A percentile compares a stretch with the other conserved stretches of the same genome.
These are phyloP conservation scores for Hemicordylus capensis DNA, from an alignment of 2,113 vertebrate species.

Conservation along the genomic window DNA sequence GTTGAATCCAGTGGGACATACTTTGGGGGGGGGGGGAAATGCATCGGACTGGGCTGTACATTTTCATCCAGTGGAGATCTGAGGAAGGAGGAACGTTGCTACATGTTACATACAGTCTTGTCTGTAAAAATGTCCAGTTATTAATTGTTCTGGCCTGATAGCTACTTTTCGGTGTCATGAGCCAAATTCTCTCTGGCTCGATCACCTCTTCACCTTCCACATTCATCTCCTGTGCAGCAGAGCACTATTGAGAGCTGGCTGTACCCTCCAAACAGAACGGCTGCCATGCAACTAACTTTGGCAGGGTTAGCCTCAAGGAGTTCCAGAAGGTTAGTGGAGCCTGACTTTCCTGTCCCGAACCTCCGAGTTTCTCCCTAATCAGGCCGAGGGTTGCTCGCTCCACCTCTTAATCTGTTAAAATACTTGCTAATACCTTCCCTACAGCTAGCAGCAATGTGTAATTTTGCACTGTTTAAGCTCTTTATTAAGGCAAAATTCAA, in stretches of 20 bases:
- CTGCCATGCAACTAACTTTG: slow-evolving; percentile 38
- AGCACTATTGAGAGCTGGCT: slow-evolving; percentile 55
- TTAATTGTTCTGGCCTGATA: slow-evolving; percentile 46
- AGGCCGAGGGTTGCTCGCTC: slow-evolving; percentile 51
- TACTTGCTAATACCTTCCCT: slow-evolving; percentile 52
- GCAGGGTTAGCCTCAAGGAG: slow-evolving; percentile 66
- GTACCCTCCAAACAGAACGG: slow-evolving; percentile 56
- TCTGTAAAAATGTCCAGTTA: slow-evolving; percentile 38
- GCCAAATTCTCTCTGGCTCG: slow-evolving; percentile 44
- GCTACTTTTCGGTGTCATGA: slow-evolving; percentile 55
- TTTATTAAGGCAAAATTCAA: slow-evolving; percentile 44
- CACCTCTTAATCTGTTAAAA: slow-evolving; percentile 52
- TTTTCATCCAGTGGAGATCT: no score
- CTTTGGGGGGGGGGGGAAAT: no score
- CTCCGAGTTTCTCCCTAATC: slow-evolving; percentile 48
- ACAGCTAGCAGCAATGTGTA: slow-evolving; percentile 43
- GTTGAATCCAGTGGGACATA: no score
- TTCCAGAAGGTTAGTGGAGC: slow-evolving; percentile 64
- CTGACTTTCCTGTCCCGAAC: slow-evolving; percentile 46
- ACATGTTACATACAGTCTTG: neutral
- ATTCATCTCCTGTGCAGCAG: slow-evolving; percentile 59
- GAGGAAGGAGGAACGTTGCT: neutral
- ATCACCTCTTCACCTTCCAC: slow-evolving; percentile 49
- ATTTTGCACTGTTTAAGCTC: slow-evolving; percentile 28
- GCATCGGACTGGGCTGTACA: no score